Evolutionary conservation across 2,888 invertebrate species (phyloP).

Genomic region (Aricia artaxerxes): DNA sequence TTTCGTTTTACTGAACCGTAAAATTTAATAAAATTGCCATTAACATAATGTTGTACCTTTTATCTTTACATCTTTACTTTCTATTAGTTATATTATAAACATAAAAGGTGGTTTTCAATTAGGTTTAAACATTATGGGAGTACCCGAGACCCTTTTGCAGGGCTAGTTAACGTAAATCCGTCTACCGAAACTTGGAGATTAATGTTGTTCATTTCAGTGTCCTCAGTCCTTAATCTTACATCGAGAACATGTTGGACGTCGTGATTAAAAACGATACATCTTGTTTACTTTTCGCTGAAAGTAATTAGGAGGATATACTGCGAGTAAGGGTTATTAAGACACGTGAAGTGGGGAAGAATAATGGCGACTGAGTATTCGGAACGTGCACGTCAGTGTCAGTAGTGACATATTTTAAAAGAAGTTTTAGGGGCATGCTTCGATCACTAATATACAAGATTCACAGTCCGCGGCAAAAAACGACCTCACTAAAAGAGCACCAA

Average conservation of each 20-base stretch:
- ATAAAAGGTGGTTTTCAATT: not conserved
- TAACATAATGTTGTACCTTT: not conserved
- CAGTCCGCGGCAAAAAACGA: too few species aligned
- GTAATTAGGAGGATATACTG: not conserved
- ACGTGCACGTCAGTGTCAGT: too few species aligned
- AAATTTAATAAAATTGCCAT: not conserved
- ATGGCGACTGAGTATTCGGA: too few species aligned
- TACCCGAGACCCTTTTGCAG: not conserved
- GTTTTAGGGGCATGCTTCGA: too few species aligned
- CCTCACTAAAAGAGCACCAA: too few species aligned
- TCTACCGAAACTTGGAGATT: not conserved
- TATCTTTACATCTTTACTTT: not conserved
- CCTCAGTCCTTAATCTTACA: not conserved
- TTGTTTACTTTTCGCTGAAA: not conserved
- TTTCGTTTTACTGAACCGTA: not conserved
- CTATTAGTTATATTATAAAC: not conserved
- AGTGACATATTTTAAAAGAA: too few species aligned
- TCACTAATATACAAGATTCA: too few species aligned
- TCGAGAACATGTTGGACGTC: not conserved
- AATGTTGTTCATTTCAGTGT: conserved; percentile 8
- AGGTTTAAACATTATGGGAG: not conserved
- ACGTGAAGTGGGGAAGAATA: too few species aligned
- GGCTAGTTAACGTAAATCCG: not conserved
- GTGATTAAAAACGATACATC: conserved; percentile 13
- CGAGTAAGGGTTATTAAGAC: not conserved